phyloP scores from a whole-genome alignment of 2,113 vertebrate species.

The Poicephalus meyeri region DNA sequence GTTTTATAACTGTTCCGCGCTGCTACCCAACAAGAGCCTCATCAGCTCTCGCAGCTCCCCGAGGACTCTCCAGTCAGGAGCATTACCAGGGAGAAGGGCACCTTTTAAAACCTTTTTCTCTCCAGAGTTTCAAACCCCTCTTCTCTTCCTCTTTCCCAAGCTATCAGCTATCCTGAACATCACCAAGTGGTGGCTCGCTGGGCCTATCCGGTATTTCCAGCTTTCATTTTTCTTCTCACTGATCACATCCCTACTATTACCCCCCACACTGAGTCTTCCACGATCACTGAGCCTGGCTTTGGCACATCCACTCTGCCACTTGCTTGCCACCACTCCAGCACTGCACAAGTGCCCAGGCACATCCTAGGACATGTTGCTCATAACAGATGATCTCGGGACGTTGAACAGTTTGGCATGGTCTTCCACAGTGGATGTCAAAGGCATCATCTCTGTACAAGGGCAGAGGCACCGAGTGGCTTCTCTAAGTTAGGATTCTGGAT shows the following conservation, averaged over 20 bases:
- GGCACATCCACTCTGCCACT: neutral
- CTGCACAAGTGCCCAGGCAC: neutral
- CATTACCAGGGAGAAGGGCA: neutral
- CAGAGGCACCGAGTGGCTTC: neutral
- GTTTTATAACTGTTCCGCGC: no score
- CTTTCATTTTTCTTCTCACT: neutral
- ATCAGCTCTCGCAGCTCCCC: neutral
- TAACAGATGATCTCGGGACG: neutral
- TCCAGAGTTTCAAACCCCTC: neutral
- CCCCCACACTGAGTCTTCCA: neutral
- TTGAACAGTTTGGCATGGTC: neutral
- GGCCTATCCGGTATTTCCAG: neutral
- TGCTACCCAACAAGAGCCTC: neutral
- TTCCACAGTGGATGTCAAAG: neutral
- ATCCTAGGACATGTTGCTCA: accelerated
- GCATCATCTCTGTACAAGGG: neutral
- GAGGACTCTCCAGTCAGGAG: neutral
- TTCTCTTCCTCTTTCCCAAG: conserved; percentile 47
- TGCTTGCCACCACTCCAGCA: neutral
- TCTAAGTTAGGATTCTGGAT: neutral
- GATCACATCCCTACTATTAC: neutral
- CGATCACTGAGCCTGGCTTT: neutral
- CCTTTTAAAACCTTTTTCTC: neutral
- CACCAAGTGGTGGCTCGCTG: neutral
- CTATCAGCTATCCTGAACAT: conserved; percentile 8